A percentile compares a stretch with the other conserved stretches of the same genome.
phyloP scores from a whole-genome alignment of 1,140 invertebrate species.

The Drosophila mauritiana region DNA sequence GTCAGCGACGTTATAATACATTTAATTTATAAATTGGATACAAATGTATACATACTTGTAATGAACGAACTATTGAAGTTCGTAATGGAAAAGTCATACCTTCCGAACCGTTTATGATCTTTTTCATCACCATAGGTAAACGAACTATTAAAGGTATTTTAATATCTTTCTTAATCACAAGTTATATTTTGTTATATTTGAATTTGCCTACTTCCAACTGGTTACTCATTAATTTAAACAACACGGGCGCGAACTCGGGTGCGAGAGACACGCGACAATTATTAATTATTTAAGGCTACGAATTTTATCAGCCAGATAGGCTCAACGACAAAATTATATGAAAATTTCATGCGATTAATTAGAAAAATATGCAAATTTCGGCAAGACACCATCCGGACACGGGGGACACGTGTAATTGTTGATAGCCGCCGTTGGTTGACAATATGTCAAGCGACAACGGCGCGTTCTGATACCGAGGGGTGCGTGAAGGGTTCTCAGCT shows the following conservation, averaged over 20 bases:
- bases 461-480: slow-evolving; percentile 12
- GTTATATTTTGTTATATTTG: no score
- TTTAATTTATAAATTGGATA: background rate
- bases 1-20: background rate
- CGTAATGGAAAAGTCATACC: no score
- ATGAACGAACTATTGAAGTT: no score
- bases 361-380: slow-evolving; percentile 80
- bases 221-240: slow-evolving; percentile 48
- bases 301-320: slow-evolving; percentile 63
- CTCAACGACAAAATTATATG: slow-evolving; percentile 51
- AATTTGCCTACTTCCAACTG: background rate
- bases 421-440: slow-evolving; percentile 69
- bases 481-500: background rate
- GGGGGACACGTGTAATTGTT: slow-evolving; percentile 79
- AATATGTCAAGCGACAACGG: slow-evolving; percentile 76
- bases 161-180: no score
- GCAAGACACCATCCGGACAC: slow-evolving; percentile 55
- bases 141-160: no score
- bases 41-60: background rate
- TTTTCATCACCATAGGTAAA: no score
- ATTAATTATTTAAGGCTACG: slow-evolving; percentile 67
- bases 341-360: slow-evolving; percentile 77
- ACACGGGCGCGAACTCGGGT: slow-evolving; percentile 52
- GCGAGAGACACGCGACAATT: slow-evolving; percentile 69
- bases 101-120: no score